Conservation (phyloP, 2,113 vertebrate species). For the Microcebus murinus region DNA sequence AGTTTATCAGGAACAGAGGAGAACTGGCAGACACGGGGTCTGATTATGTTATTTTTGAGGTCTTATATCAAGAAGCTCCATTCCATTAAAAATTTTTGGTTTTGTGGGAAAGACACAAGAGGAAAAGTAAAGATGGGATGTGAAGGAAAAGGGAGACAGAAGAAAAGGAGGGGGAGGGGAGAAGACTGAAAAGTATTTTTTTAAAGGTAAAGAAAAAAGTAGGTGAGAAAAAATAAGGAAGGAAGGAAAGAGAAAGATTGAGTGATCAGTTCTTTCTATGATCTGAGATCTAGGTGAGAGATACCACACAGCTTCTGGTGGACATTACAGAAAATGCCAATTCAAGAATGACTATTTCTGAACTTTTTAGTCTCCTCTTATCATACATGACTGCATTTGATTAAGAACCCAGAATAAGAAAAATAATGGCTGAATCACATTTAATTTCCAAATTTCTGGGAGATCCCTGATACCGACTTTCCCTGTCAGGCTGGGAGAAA, state of each 20-base stretch:
- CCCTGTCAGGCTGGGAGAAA: not conserved
- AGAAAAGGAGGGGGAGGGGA: not conserved
- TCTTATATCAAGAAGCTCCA: not conserved
- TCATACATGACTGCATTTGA: not conserved
- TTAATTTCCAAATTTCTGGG: not conserved
- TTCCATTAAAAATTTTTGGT: not conserved
- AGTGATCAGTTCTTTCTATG: not conserved
- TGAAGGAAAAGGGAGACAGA: not conserved
- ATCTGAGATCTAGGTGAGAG: not conserved
- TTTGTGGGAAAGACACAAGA: not conserved
- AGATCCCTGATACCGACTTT: not conserved
- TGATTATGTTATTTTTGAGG: not conserved
- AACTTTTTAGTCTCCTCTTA: not conserved
- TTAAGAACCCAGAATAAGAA: not conserved
- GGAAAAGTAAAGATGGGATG: not conserved
- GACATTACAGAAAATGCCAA: not conserved
- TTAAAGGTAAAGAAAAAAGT: not conserved
- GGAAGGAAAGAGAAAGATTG: not conserved
- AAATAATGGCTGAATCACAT: not conserved
- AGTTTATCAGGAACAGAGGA: not conserved
- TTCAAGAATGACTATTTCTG: not conserved
- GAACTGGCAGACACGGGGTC: not conserved
- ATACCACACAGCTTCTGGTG: not conserved
- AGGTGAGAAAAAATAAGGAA: no score
- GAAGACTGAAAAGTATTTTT: not conserved